phyloP scores from a whole-genome alignment of 2,113 vertebrate genomes.

The Gopherus evgoodei region DNA sequence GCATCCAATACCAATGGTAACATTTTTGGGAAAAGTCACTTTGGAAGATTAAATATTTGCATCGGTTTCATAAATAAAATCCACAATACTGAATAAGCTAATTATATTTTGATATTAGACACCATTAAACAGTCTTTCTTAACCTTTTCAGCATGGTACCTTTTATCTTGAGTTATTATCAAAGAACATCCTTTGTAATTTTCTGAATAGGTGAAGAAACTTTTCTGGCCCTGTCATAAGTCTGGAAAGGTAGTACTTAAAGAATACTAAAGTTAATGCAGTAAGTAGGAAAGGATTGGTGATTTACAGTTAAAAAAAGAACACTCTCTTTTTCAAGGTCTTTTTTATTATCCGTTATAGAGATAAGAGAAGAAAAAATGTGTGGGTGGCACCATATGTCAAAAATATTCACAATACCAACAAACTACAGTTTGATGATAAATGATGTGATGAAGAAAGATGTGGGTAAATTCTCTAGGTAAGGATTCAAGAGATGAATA shows the following conservation, averaged over 20 bases:
- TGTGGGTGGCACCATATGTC: neutral
- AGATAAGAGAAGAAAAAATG: neutral
- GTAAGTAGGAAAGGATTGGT: neutral
- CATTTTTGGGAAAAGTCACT: slow-evolving; percentile 41
- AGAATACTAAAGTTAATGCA: neutral
- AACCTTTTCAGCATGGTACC: neutral
- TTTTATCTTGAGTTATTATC: neutral
- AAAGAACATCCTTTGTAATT: neutral
- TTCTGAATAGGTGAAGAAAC: neutral
- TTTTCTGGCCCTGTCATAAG: neutral
- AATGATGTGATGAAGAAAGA: neutral
- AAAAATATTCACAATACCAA: neutral
- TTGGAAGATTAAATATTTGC: slow-evolving; percentile 49
- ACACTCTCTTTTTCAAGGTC: neutral
- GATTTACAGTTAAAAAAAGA: neutral
- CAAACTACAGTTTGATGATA: neutral
- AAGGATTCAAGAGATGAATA: neutral
- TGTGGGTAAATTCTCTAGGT: neutral
- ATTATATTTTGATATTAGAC: neutral
- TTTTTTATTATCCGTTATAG: neutral
- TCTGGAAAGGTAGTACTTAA: neutral
- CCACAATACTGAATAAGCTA: neutral
- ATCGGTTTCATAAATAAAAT: slow-evolving; percentile 39
- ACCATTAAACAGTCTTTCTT: neutral
- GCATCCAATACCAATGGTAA: slow-evolving; percentile 30